phyloP scores from a whole-genome alignment of 2,113 vertebrate species.

The Pseudorhombus dupliciocellatus region DNA sequence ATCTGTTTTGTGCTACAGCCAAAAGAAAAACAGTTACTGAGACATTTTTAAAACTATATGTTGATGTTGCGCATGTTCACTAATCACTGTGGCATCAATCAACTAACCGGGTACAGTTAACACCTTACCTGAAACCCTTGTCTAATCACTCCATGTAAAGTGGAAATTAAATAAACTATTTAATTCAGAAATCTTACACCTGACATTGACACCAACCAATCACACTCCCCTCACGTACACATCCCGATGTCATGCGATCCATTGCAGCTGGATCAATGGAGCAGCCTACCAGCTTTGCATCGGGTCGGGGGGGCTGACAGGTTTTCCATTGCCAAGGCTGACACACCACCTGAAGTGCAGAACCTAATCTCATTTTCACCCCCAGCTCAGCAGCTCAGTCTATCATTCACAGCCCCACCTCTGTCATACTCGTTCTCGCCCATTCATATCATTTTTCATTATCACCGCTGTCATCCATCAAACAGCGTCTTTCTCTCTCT shows the following conservation, averaged over 20 bases:
- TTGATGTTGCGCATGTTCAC: neutral
- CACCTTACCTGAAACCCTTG: neutral
- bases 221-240: neutral
- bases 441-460: slow-evolving; percentile 67
- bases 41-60: neutral
- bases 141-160: neutral
- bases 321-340: slow-evolving; percentile 52
- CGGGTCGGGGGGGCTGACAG: slow-evolving; percentile 41
- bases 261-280: slow-evolving; percentile 58
- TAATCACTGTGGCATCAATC: neutral
- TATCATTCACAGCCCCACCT: slow-evolving; percentile 48
- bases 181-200: neutral
- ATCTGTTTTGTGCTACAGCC: too few species aligned
- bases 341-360: slow-evolving; percentile 61
- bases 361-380: slow-evolving; percentile 66
- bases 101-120: neutral
- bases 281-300: slow-evolving; percentile 47
- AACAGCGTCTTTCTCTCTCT: slow-evolving; percentile 11
- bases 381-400: slow-evolving; percentile 31
- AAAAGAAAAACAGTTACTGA: too few species aligned
- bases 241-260: slow-evolving; percentile 28
- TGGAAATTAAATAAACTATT: neutral
- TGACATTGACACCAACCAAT: slow-evolving; percentile 17
- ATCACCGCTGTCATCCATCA: slow-evolving; percentile 54
- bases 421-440: slow-evolving; percentile 44